Evolutionary conservation across 2,797 vertebrate genomes (phyloP).

Genomic region (Acipenser transmontanus): DNA sequence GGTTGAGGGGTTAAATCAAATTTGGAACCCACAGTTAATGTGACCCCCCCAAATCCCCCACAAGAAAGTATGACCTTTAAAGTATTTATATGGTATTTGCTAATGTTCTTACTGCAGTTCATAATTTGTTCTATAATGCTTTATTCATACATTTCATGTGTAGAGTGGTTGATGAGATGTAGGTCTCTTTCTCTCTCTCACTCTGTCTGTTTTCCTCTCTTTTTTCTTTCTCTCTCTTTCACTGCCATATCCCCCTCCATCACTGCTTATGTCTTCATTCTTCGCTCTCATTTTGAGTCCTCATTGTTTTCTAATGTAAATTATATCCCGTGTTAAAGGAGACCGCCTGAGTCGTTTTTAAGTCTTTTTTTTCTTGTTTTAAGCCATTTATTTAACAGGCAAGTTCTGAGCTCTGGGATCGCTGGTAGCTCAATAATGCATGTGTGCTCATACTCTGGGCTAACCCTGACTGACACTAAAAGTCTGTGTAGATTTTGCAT

Average conservation of each 20-base stretch:
- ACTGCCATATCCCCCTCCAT: conserved; percentile 4
- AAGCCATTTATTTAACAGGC: conserved; percentile 16
- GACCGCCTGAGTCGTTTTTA: background rate
- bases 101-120: too few relatives aligned
- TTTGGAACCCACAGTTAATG: too few relatives aligned
- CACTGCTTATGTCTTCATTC: background rate
- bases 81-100: too few relatives aligned
- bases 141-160: too few relatives aligned
- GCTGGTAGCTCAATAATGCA: conserved; percentile 61
- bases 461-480: conserved; percentile 78
- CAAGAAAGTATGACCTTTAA: too few relatives aligned
- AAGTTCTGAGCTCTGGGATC: conserved; percentile 29
- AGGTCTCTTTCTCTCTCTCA: too few relatives aligned
- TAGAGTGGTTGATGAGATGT: too few relatives aligned
- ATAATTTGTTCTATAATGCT: too few relatives aligned
- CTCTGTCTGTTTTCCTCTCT: background rate
- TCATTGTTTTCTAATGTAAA: background rate
- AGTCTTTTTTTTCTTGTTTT: background rate
- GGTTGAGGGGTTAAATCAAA: too few relatives aligned
- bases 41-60: too few relatives aligned
- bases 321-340: background rate
- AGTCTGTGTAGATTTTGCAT: conserved; percentile 72
- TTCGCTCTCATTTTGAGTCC: background rate
- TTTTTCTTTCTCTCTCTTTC: conserved; percentile 7
- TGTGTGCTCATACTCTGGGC: conserved; percentile 51